Conservation (phyloP, 2,888 invertebrate species). For the Mesoligia furuncula region DNA sequence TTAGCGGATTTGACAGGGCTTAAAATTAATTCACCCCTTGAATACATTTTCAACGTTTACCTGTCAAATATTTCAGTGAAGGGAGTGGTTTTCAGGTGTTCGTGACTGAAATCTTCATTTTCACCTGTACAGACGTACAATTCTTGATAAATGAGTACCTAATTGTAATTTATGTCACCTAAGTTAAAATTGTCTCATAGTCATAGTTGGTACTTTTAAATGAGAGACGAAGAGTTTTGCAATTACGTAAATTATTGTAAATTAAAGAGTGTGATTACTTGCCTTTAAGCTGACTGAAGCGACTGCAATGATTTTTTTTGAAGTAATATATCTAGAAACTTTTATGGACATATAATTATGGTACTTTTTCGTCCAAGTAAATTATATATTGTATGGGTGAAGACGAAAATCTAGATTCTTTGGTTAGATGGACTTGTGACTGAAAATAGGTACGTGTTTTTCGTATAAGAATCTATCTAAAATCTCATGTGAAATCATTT, state of each 20-base stretch:
- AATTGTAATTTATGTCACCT: neutral
- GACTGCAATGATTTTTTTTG: neutral
- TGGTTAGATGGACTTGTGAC: too few species aligned
- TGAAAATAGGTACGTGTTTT: neutral
- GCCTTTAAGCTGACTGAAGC: neutral
- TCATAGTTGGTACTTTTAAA: neutral
- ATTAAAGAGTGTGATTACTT: neutral
- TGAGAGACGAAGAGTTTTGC: neutral
- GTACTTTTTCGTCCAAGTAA: neutral
- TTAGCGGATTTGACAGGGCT: neutral
- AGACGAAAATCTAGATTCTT: neutral
- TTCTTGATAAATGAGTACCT: neutral
- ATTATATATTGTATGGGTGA: neutral
- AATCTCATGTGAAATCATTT: neutral
- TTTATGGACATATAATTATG: neutral
- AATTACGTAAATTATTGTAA: neutral
- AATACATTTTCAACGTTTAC: slow-evolving; percentile 17
- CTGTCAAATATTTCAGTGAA: neutral
- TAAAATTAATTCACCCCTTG: slow-evolving; percentile 24
- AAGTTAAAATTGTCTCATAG: neutral
- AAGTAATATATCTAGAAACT: too few species aligned
- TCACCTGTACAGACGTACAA: neutral
- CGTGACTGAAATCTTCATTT: neutral
- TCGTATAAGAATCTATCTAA: neutral
- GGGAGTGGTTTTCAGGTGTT: slow-evolving; percentile 9